Base-by-base conservation (phyloP, 2,797 vertebrate genomes). In the Pseudochirops cupreus region DNA sequence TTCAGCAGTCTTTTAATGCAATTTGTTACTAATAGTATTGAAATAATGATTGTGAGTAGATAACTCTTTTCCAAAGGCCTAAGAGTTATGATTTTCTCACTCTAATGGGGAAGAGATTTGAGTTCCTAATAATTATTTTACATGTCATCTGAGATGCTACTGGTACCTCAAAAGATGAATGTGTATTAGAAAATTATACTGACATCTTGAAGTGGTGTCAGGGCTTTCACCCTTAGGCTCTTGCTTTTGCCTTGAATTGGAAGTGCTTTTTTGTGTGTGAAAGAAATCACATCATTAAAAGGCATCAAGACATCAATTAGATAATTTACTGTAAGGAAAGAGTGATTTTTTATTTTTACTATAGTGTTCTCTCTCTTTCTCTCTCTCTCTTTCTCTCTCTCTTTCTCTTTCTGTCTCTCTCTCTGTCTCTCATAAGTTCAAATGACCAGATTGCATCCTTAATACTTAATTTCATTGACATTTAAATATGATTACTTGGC, bases 41-140 rank as follows among this genome's bases (percentile, higher is more conserved):
- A 98, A 97, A 96, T 95, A 91, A 95, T 91, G 1, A 94, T 94
- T 96, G 55, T 94, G 94, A 93, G 59, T 94, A 97, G 93, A 53
- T n/a, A 54, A 94, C 52, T 96, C 52, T 95, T 96, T 93, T 93
- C 94, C 93, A 95, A 97, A 97, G 97, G 92, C 92, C n/a, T 96
- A 95, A 93, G 95, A 56, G 95, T 96, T 94, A 82, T 91, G 92
- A 96, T 58, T 97, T 97, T 97, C 92, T n/a, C 2, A 67, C 39
- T 94, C 94, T 96, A 92, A 67, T 97, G 96, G 93, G 96, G 97
- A 74, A 94, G 50, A 97, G 94, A 94, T 97, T 98, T 98, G 95
- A 95, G 12, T 53, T 96, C 74, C 74, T 96, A 96, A 90, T 96
- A 91, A 31, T 96, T 98, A 96, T 97, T 92, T 96, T 94, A 96